These are phyloP conservation scores for Epinephelus cyanopodus DNA, from an alignment of 2,113 vertebrate species.

Conservation along the genomic window DNA sequence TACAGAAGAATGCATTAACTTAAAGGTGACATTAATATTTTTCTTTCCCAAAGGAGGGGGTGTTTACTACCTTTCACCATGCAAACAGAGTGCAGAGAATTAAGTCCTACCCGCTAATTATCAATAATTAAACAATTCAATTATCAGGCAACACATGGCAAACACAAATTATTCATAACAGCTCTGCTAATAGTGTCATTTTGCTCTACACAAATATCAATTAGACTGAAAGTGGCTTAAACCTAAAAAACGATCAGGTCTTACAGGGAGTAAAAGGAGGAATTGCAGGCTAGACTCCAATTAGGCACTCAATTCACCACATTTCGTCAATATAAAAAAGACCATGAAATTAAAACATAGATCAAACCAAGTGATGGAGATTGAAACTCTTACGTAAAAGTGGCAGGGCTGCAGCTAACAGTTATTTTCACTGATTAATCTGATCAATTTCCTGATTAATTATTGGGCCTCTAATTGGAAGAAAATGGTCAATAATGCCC, in stretches of 20 bases:
- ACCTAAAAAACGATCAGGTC: no score
- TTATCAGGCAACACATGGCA: conserved; percentile 5
- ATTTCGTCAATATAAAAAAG: neutral
- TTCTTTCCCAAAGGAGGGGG: neutral
- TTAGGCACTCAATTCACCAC: neutral
- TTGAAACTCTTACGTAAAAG: neutral
- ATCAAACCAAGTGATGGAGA: neutral
- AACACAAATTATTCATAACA: conserved; percentile 26
- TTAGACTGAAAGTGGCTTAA: neutral
- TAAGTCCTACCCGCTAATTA: neutral
- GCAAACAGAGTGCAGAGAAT: conserved; percentile 6
- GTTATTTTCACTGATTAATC: neutral
- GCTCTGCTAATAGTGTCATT: conserved; percentile 6
- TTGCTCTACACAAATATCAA: conserved; percentile 9
- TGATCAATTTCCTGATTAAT: neutral
- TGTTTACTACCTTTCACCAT: neutral
- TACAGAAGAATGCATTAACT: conserved; percentile 10
- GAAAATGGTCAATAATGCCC: neutral
- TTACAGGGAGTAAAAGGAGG: neutral
- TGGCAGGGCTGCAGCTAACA: neutral
- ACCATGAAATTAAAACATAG: neutral
- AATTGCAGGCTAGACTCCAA: neutral
- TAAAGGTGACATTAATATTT: conserved; percentile 6
- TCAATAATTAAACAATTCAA: conserved; percentile 35
- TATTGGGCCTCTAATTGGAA: neutral